phyloP scores from a whole-genome alignment of 2,797 vertebrate genomes.

The Phylloscopus collybita region DNA sequence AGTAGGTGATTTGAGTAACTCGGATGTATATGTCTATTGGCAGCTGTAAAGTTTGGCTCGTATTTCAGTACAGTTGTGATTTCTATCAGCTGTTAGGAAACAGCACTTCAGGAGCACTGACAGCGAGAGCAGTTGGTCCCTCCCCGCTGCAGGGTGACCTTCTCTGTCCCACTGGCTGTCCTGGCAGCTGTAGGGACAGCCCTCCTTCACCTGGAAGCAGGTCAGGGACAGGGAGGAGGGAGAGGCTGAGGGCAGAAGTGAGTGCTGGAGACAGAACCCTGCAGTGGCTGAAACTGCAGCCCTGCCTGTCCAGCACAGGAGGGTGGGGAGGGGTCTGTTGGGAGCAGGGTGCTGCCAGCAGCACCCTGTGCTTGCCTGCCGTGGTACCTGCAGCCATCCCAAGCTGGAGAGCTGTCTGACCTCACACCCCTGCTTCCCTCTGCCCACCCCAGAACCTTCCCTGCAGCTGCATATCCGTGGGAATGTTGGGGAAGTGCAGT shows the following conservation, averaged over 20 bases:
- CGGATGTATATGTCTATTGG: fast-evolving
- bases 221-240: not conserved
- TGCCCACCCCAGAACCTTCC: not conserved
- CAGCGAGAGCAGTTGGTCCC: not conserved
- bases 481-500: fast-evolving
- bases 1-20: not conserved
- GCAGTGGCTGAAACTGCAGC: not conserved
- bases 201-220: fast-evolving
- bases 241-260: not conserved
- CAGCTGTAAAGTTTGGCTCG: not conserved
- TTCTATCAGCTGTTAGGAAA: not conserved
- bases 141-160: not conserved
- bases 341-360: not conserved
- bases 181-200: not conserved
- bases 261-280: not conserved
- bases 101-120: not conserved
- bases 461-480: fast-evolving
- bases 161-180: not conserved
- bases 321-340: not conserved
- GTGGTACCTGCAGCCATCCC: not conserved
- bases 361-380: not conserved
- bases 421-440: not conserved
- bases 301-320: fast-evolving
- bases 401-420: not conserved
- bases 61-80: not conserved